Evolutionary conservation across 1,140 invertebrate genomes (phyloP).

Genomic region (Drosophila equinoxialis): DNA sequence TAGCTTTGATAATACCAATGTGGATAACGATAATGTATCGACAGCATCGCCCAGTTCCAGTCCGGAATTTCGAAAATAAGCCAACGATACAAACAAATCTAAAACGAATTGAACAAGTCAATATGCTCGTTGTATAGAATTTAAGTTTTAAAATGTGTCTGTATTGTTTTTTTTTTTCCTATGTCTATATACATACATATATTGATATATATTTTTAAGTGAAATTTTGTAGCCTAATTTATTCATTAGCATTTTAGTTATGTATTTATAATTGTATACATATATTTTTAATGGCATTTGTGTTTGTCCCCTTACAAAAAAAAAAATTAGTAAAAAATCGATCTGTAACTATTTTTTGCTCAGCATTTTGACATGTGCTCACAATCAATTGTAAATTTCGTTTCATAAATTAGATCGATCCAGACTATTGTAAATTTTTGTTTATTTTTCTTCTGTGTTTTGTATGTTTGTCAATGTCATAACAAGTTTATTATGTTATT

Average conservation of each 20-base stretch:
- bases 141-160: conserved; percentile 14
- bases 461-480: conserved; percentile 1
- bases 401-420: background rate
- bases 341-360: conserved; percentile 40
- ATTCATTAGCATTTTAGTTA: conserved; percentile 41
- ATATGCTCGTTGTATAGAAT: conserved; percentile 29
- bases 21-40: conserved; percentile 66
- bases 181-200: conserved; percentile 3
- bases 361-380: conserved; percentile 38
- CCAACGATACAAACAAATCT: background rate
- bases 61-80: conserved; percentile 66
- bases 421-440: conserved; percentile 61
- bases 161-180: conserved; percentile 14
- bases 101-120: conserved; percentile 16
- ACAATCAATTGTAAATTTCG: conserved; percentile 57
- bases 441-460: conserved; percentile 32
- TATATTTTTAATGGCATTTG: conserved; percentile 8
- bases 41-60: conserved; percentile 76
- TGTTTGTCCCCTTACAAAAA: conserved; percentile 28
- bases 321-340: conserved; percentile 7
- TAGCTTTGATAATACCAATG: conserved; percentile 73
- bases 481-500: conserved; percentile 1
- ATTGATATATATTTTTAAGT: conserved; percentile 19
- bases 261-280: conserved; percentile 25
- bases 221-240: conserved; percentile 40